These are phyloP conservation scores for Chrysaora quinquecirrha DNA, from an alignment of 30 jellyfish, hydroid and myxozoan species.

Conservation along the genomic window DNA sequence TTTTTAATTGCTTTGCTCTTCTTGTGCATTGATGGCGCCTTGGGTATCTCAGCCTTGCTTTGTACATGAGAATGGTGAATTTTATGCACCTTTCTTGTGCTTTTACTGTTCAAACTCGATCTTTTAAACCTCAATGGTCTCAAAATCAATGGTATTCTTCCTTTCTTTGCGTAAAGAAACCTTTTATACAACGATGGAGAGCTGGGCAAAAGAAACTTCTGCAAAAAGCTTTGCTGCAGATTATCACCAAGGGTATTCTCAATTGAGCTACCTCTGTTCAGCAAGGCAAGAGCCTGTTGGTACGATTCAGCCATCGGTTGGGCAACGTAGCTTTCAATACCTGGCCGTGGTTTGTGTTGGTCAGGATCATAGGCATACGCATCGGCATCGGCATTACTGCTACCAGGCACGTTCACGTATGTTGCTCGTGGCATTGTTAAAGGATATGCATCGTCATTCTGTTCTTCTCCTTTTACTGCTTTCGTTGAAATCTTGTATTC, in stretches of 20 bases:
- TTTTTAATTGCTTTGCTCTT: background rate
- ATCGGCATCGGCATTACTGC: conserved; percentile 54
- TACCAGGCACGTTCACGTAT: conserved; percentile 27
- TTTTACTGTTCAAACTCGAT: conserved; percentile 12
- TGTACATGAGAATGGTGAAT: background rate
- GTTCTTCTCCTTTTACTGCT: background rate
- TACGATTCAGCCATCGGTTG: conserved; percentile 34
- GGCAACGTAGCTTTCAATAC: conserved; percentile 43
- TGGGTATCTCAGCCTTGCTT: background rate
- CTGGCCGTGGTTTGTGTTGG: conserved; percentile 12
- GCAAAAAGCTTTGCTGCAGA: conserved; percentile 41
- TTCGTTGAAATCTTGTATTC: conserved; percentile 8
- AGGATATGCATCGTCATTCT: conserved; percentile 12
- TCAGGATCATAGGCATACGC: conserved; percentile 47
- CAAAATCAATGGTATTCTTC: background rate
- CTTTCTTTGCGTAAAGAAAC: background rate
- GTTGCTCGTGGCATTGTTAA: background rate
- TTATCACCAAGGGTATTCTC: conserved; percentile 66
- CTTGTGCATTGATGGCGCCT: no score
- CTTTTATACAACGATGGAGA: conserved; percentile 26
- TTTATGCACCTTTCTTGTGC: background rate
- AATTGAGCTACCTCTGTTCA: conserved; percentile 62
- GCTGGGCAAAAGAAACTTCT: conserved; percentile 36
- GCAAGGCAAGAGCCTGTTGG: conserved; percentile 36
- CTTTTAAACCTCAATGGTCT: conserved; percentile 15